A percentile compares a stretch with the other conserved stretches of the same genome.
Evolutionary conservation across 2,113 vertebrate species (phyloP).

Genomic region (Mobula birostris): DNA sequence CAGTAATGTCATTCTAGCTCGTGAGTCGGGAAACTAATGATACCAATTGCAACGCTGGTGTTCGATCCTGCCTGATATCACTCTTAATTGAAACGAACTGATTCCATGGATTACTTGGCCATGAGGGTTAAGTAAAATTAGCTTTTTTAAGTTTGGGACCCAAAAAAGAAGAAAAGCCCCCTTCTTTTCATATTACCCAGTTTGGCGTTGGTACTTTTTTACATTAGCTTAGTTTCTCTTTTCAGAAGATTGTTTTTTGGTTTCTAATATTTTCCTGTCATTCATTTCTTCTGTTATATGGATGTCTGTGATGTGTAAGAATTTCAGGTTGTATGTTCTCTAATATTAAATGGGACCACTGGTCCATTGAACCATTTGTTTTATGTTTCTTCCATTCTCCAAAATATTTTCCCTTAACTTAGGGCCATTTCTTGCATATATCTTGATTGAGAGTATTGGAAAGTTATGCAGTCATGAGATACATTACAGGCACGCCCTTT

Average conservation of each 20-base stretch:
- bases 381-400: no score
- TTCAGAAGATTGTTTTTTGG: slow-evolving; percentile 39
- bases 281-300: no score
- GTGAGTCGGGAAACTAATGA: background rate
- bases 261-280: no score
- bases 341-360: no score
- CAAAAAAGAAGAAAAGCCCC: background rate
- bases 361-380: no score
- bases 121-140: slow-evolving; percentile 42
- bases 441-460: background rate
- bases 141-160: slow-evolving; percentile 40
- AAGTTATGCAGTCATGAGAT: background rate
- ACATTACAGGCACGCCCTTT: background rate
- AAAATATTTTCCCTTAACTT: background rate
- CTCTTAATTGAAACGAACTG: background rate
- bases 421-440: background rate
- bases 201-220: slow-evolving; percentile 48
- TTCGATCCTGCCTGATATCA: background rate
- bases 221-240: slow-evolving; percentile 45
- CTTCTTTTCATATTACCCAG: background rate
- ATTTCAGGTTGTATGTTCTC: no score
- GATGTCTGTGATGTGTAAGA: no score
- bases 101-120: no score
- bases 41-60: background rate
- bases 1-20: background rate